phyloP scores from a whole-genome alignment of 2,888 invertebrate species.

The Drosophila kanekoi region DNA sequence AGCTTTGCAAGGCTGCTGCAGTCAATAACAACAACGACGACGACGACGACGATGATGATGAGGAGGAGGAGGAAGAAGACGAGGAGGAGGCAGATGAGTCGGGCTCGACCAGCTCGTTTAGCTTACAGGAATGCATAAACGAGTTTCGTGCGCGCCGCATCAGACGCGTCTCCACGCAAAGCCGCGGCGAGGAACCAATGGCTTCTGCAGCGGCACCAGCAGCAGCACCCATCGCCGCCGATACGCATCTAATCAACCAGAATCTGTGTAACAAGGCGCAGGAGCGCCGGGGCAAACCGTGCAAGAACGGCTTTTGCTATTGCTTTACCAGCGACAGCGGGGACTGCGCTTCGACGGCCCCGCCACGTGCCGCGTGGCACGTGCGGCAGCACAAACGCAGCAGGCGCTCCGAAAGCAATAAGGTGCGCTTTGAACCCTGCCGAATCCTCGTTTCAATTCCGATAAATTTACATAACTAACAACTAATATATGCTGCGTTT shows the following conservation, averaged over 20 bases:
- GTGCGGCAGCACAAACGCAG: conserved; percentile 68
- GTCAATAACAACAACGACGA: conserved; percentile 17
- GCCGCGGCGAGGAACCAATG: conserved; percentile 42
- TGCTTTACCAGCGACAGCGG: conserved; percentile 85
- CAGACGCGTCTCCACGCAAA: conserved; percentile 74
- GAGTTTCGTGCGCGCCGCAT: conserved; percentile 82
- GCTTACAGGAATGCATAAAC: conserved; percentile 82
- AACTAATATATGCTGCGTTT: conserved; percentile 5
- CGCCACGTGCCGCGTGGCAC: conserved; percentile 61
- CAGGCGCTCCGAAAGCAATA: conserved; percentile 65
- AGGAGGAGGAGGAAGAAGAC: conserved; percentile 53
- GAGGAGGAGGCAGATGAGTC: conserved; percentile 67
- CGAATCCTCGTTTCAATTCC: background rate
- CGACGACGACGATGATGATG: conserved; percentile 15
- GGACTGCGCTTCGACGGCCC: conserved; percentile 63
- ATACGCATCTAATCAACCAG: conserved; percentile 82
- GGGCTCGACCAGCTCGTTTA: conserved; percentile 81
- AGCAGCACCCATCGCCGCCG: conserved; percentile 37
- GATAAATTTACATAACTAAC: background rate
- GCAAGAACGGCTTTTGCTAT: conserved; percentile 84
- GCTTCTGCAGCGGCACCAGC: background rate
- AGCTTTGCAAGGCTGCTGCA: conserved; percentile 7
- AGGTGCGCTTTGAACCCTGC: conserved; percentile 48
- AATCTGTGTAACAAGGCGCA: conserved; percentile 82
- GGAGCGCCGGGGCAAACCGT: conserved; percentile 83